Evolutionary conservation across 1,140 invertebrate species (phyloP).

Genomic region (Branchinecta lindahli): DNA sequence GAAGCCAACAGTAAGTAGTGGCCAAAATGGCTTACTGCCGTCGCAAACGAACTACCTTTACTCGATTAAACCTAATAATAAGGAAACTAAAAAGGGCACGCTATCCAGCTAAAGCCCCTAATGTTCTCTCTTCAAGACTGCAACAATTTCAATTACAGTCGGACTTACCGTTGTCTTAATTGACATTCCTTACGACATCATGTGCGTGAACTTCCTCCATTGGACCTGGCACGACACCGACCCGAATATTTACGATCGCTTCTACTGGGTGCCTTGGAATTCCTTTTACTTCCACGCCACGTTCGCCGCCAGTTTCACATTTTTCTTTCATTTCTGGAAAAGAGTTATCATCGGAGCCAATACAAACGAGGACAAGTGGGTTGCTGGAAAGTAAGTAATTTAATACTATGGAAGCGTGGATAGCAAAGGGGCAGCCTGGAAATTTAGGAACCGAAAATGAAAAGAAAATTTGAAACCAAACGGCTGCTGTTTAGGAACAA

Average conservation of each 20-base stretch:
- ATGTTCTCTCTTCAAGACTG: no score
- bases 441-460: no score
- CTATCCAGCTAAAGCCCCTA: no score
- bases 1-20: no score
- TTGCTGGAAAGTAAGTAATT: constrained; percentile 31
- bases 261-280: constrained; percentile 58
- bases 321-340: constrained; percentile 45
- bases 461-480: no score
- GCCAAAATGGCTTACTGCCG: no score
- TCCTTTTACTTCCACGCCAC: constrained; percentile 65
- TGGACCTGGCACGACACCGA: constrained; percentile 78
- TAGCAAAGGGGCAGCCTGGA: no score
- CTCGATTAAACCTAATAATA: no score
- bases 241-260: constrained; percentile 57
- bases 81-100: no score
- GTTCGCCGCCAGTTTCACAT: constrained; percentile 52
- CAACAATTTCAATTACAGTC: constrained; percentile 31
- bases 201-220: constrained; percentile 58
- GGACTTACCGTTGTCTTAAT: constrained; percentile 54
- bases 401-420: background rate
- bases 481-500: no score
- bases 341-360: constrained; percentile 35
- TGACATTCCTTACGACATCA: constrained; percentile 65
- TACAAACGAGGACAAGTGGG: constrained; percentile 35
- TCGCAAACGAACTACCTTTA: no score